phyloP scores from a whole-genome alignment of 2,888 invertebrate genomes.

The Morinoia aosen region DNA sequence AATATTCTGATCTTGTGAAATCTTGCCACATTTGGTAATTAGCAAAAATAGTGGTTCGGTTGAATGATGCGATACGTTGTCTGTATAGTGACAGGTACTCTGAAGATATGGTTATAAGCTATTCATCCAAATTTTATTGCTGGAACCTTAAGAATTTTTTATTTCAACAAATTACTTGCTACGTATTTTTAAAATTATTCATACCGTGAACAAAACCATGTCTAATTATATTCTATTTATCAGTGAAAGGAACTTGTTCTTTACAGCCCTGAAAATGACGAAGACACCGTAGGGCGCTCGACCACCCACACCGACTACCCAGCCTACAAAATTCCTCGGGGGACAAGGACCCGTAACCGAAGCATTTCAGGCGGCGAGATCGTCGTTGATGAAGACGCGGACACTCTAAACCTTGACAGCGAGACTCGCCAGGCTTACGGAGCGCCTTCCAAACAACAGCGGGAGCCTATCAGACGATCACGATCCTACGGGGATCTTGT shows the following conservation, averaged over 20 bases:
- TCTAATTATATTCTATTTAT: neutral
- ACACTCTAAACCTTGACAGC: constrained; percentile 12
- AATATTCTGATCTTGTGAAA: too few relatives aligned
- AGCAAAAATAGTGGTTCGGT: too few relatives aligned
- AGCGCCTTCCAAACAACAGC: neutral
- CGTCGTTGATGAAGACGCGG: constrained; percentile 31
- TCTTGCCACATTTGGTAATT: too few relatives aligned
- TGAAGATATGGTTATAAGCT: neutral
- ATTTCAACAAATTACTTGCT: neutral
- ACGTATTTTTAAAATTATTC: too few relatives aligned
- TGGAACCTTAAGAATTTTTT: neutral
- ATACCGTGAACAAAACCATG: neutral
- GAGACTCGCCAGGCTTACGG: constrained; percentile 38
- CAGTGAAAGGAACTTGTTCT: neutral
- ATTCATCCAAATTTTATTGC: neutral
- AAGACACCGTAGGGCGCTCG: neutral
- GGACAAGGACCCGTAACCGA: neutral
- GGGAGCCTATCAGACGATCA: neutral
- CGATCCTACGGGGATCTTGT: neutral
- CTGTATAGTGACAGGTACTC: too few relatives aligned
- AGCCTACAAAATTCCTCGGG: neutral
- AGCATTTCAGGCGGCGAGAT: neutral
- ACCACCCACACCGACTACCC: constrained; percentile 43
- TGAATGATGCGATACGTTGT: too few relatives aligned
- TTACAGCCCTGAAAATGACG: neutral